phyloP scores from a whole-genome alignment of 2,113 vertebrate species.

The Hystrix cristata region DNA sequence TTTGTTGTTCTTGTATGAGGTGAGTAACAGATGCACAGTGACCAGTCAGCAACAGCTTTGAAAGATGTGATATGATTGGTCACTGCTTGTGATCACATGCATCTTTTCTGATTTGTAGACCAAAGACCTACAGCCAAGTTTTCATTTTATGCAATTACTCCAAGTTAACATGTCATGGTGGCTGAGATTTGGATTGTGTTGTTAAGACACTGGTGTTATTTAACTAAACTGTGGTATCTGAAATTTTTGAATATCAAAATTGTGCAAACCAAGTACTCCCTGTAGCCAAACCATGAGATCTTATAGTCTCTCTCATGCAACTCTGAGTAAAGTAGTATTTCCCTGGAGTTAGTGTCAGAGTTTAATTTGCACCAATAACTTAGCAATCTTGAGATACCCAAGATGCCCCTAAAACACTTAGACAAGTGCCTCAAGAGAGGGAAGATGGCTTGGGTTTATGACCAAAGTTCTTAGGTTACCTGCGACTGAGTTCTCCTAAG shows the following conservation, averaged over 20 bases:
- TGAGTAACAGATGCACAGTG: neutral
- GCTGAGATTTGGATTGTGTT: conserved; percentile 13
- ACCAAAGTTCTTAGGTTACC: neutral
- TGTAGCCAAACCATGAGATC: neutral
- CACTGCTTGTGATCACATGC: neutral
- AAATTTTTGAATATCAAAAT: conserved; percentile 37
- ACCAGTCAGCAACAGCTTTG: neutral
- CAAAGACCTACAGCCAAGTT: neutral
- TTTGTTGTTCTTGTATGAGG: neutral
- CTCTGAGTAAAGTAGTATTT: conserved; percentile 8
- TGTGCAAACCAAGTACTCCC: neutral
- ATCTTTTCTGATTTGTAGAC: neutral
- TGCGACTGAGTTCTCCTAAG: neutral
- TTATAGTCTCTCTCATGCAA: neutral
- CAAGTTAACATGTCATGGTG: neutral
- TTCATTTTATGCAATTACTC: conserved; percentile 13
- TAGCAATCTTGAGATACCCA: neutral
- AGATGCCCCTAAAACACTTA: neutral
- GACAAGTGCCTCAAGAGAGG: neutral
- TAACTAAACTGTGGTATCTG: conserved; percentile 41
- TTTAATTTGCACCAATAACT: conserved; percentile 40
- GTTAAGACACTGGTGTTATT: neutral
- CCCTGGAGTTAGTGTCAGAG: neutral
- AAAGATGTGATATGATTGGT: conserved; percentile 32
- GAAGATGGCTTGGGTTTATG: conserved; percentile 18